Evolutionary conservation across 2,888 invertebrate genomes (phyloP).

Genomic region (Aromia moschata): DNA sequence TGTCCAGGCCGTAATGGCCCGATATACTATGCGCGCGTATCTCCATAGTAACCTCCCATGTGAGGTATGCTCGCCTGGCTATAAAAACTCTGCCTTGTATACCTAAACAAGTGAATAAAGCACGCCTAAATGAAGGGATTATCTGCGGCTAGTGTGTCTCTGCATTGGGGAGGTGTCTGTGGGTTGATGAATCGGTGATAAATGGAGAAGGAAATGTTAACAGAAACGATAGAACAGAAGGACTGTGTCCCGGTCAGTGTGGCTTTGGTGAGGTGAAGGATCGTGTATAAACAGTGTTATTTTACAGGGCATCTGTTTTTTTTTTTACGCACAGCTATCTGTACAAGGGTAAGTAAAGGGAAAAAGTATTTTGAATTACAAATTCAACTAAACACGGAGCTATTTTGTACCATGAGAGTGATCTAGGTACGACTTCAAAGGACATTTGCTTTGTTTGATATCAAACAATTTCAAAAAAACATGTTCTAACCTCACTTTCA

Average conservation of each 20-base stretch:
- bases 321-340: constrained; percentile 9
- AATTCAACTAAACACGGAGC: no score
- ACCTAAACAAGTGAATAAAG: constrained; percentile 58
- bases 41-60: constrained; percentile 61
- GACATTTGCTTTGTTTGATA: no score
- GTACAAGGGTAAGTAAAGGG: not conserved
- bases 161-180: constrained; percentile 13
- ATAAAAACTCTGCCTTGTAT: constrained; percentile 63
- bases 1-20: constrained; percentile 61
- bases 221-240: not conserved
- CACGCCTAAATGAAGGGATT: constrained; percentile 38
- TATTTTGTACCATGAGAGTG: no score
- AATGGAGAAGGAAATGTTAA: constrained; percentile 20
- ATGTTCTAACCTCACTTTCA: no score
- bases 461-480: no score
- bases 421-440: no score
- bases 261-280: not conserved
- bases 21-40: constrained; percentile 60
- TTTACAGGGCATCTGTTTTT: not conserved
- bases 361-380: no score
- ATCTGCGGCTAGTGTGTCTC: constrained; percentile 14
- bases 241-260: not conserved
- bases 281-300: not conserved
- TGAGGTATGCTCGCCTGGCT: constrained; percentile 59
- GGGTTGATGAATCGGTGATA: constrained; percentile 14